Base-by-base conservation (phyloP, 1,140 invertebrate species). In the Cheumatopsyche charites region DNA sequence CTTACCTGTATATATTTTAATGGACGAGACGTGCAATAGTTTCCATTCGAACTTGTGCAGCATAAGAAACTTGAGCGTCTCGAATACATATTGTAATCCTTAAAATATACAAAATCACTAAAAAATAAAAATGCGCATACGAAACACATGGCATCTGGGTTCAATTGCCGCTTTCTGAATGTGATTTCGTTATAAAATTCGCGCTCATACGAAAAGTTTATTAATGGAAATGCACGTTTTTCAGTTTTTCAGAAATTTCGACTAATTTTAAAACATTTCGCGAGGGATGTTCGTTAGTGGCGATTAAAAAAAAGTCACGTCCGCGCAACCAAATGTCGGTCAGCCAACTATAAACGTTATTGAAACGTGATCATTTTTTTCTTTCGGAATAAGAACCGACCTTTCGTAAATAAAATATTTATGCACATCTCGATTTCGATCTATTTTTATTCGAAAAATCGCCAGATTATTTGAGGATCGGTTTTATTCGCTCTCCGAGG, bases 231-330 rank as follows among this genome's bases (percentile, higher is more conserved):
- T 9, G 29, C 29, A 36, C 29, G 3, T 4, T 36, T 36, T 36
- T 36, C 29, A 36, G 29, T 36, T n/a, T n/a, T n/a, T 4, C 29
- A 9, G 3, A 9, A 36, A 9, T 36, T 36, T 36, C 29, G 9
- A 36, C 29, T 36, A 36, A n/a, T n/a, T n/a, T n/a, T n/a, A n/a
- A n/a, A 36, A 36, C 3, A 36, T 9, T 36, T 36, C 29, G 3
- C 9, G 9, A 36, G 29, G 29, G 29, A 4, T 36, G 29, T 36
- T 36, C 29, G 29, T 36, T 36, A 36, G 29, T 36, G 29, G 29
- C 29, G 3, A 52, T 52, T 52, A 17, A 52, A 52, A 58, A 55
- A 58, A 58, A 26, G 23, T 58, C 23, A 58, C 55, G 55, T 58
- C 19, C 19, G 23, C 9, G 4, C 9, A 11, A 23, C 23, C 11